Evolutionary conservation across 2,888 invertebrate genomes (phyloP), one percentile per base, ranked within the genome.

Genomic region (Chalcosyrphus nemorum): DNA sequence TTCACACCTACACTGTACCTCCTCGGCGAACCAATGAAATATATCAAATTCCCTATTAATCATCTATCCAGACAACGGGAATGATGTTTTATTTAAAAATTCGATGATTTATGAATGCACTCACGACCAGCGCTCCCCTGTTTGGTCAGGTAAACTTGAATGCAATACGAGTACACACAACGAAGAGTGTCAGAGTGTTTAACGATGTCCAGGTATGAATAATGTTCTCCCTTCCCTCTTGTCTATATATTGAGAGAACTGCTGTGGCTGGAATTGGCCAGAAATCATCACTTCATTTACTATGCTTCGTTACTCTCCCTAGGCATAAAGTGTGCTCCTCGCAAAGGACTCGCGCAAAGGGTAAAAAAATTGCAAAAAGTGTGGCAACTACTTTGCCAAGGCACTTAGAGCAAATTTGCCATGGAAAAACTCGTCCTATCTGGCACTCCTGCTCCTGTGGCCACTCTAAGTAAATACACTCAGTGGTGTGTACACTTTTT

Each of bases 381-480:
- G 32, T 29, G 32, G 17, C 15, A 13, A 27, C 15, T 45, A 17
- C 45, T 19, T 9, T 9, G 52, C 19, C 24, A 7, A 21, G 41
- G 41, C 41, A 59, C 59, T 59, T 41, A 59, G 41, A 27, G 15
- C 27, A 43, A 41, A 59, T 59, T 41, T 59, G 15, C 41, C 24
- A 9, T 59, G n/a, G n/a, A n/a, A 41, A 59, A 41, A 27, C 59
- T 38, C 59, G 21, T 38, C 7, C 7, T 54, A n/a, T n/a, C n/a
- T n/a, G n/a, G 15, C 9, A 11, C 35, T 19, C 19, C 11, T 19
- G n/a, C n/a, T n/a, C n/a, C n/a, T 24, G 24, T 59, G 41, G 41
- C 13, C 59, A 59, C 24, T 17, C 59, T 57, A 38, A 59, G 59
- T 59, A 59, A 59, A 59, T 59, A 15, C 41, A 59, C 59, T 59